These are phyloP conservation scores for Mobula birostris DNA, from an alignment of 2,113 vertebrate genomes.

Conservation along the genomic window DNA sequence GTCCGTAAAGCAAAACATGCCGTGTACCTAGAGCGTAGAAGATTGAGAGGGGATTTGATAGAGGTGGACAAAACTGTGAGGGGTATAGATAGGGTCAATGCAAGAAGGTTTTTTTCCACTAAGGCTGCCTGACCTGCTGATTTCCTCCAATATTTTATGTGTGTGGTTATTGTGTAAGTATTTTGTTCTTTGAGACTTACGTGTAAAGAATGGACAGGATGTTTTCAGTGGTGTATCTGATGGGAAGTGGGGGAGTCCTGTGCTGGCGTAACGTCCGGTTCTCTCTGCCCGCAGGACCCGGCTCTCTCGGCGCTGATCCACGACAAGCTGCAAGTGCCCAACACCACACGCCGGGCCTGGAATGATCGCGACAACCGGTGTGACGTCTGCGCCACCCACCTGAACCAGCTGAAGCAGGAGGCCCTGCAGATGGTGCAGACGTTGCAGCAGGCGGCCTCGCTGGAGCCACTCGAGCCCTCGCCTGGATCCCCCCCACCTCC, in stretches of 20 bases:
- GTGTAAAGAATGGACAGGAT: no score
- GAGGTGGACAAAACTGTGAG: no score
- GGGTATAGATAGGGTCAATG: no score
- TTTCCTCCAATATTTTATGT: no score
- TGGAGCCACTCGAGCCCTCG: slow-evolving; percentile 69
- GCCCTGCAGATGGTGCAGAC: slow-evolving; percentile 89
- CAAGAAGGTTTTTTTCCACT: no score
- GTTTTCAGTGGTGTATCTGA: neutral
- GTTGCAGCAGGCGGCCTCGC: slow-evolving; percentile 60
- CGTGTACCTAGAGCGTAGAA: no score
- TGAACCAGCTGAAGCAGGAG: slow-evolving; percentile 93
- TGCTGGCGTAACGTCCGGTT: slow-evolving; percentile 43
- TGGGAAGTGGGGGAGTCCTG: slow-evolving; percentile 38
- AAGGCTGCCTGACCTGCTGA: no score
- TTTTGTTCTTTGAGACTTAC: no score
- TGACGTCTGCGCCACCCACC: slow-evolving; percentile 84
- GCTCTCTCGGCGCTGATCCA: slow-evolving; percentile 84
- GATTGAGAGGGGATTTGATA: no score
- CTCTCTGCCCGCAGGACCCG: slow-evolving; percentile 70
- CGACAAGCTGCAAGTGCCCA: slow-evolving; percentile 88
- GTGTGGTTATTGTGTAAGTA: no score
- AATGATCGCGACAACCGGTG: slow-evolving; percentile 89
- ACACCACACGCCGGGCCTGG: slow-evolving; percentile 85
- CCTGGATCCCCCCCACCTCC: slow-evolving; percentile 71
- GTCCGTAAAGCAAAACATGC: no score